Base-by-base conservation (phyloP, 2,113 vertebrate species). In the Bucco capensis region DNA sequence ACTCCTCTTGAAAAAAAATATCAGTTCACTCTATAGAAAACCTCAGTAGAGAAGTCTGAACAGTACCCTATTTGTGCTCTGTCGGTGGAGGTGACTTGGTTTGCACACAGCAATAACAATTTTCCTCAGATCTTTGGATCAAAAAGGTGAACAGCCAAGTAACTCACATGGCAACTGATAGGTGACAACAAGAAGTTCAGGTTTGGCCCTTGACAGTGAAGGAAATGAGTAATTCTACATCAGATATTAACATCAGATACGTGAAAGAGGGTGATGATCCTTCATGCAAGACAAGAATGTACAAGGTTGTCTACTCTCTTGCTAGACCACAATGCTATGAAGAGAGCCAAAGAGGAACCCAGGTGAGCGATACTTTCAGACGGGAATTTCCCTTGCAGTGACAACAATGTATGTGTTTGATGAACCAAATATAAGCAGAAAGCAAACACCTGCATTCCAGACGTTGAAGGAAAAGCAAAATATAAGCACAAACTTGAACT, bases 391-490 rank as follows among this genome's bases (percentile, higher is more conserved):
- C 49, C 37, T 83, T 75, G 18, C 18, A 56, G 15, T 75, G 86
- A 53, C 70, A 69, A 65, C 35, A 72, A 33, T 37, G 5, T 69
- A 65, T 18, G 9, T 42, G 7, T 57, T 72, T 83, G n/a, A 24
- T 78, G 44, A 90, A 75, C 30, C 23, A 88, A 81, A 93, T 49
- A 57, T 8, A 75, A 83, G 28, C 54, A 83, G 27, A 80, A 33
- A 58, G 28, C 5, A 75, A 91, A 82, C 19, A 83, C 8, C 18
- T 85, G 40, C 19, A 30, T 53, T 83, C 50, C 70, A 84, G 30
- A 69, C 15, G 10, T 62, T 81, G 76, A 94, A 94, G 53, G 70
- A 91, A 91, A 95, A 96, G 8, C 10, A 88, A 83, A 81, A 22
- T 24, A 35, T n/a, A 74, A 60, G 2, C 19, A 35, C 15, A 84